Evolutionary conservation across 2,113 vertebrate species (phyloP), one percentile per base, ranked within the genome.

Genomic region (Ascaphus truei): DNA sequence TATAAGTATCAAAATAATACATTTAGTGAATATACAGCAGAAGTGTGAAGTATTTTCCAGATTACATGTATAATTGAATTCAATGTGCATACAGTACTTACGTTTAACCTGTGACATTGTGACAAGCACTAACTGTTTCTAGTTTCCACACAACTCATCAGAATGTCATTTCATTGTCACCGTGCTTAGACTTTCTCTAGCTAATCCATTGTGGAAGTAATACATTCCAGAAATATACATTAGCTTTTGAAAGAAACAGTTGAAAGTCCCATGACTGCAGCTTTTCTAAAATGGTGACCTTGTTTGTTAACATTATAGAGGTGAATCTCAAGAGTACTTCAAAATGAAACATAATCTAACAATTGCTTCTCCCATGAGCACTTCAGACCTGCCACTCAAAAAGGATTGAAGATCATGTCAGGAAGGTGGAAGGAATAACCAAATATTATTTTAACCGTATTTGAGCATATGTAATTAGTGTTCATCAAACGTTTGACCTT

Each of bases 261-360:
- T 69, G 55, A 69, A 61, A 71, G 67, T 71, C 67, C 67, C 67
- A 71, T 25, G 67, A 59, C 67, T 71, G 57, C 45, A 23, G 22
- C 31, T 25, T 52, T 60, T 71, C 67, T 51, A 52, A 61, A 71
- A 61, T 41, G 57, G 67, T 71, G 67, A 71, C 67, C 67, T 71
- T 71, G 67, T 71, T 71, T 71, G 67, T 71, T 71, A 61, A 51
- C 56, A 71, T 71, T 61, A 61, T 36, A 68, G 43, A 68, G 65
- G 65, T 68, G 65, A 68, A 50, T 52, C 67, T 71, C 67, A 31
- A 15, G 67, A 71, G 67, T 51, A 39, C 56, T 61, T 61, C 22
- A 39, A 52, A 61, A 61, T 69, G 57, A 71, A 71, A 71, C 45
- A 60, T 51, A 71, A 71, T 61, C 67, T 57, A 51, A 37, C 66